Base-by-base conservation (phyloP, 2,888 invertebrate genomes). In the Phortica magna region DNA sequence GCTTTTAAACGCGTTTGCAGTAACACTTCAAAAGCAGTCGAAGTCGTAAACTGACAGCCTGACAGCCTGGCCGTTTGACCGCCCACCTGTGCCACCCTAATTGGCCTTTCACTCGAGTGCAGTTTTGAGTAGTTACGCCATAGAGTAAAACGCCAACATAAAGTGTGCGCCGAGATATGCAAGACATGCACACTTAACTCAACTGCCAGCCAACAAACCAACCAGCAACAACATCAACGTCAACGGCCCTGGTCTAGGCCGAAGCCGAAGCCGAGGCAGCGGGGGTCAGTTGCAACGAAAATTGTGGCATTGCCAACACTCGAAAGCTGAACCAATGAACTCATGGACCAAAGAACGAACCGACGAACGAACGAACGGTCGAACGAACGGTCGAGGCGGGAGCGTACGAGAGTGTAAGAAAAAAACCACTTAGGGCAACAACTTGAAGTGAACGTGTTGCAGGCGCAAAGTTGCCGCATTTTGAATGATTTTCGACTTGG, bases 31-130 rank as follows among this genome's bases (percentile, higher is more conserved):
- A n/a, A 53, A 53, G 53, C 53, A n/a, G n/a, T 14, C 22, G 1
- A 31, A 31, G 31, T 31, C 31, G 31, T 31, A 31, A 31, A 31
- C 31, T 31, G 31, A 31, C 31, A 31, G 31, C 31, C 31, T 31
- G 31, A 31, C 31, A 31, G 31, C 31, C 31, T 17, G 6, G 14
- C 55, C 1, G 55, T 7, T 17, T 17, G 6, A 7, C 17, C n/a
- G n/a, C 55, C n/a, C 55, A 55, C 55, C 17, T 55, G 55, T 61
- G 17, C 9, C 68, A 42, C 57, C 75, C 61, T 75, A 75, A 75
- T 77, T 73, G 75, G 67, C 68, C 57, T 67, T 75, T 59, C 59
- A 65, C 43, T 75, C 73, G 73, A 77, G 72, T 75, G 61, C 57
- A 67, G 53, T 73, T 75, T 73, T 73, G 68, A 68, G 68, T 68